Evolutionary conservation across 37 sponge, comb jelly and placozoan genomes (phyloP), one percentile per base, ranked within the genome.

Genomic region (Spongilla lacustris): DNA sequence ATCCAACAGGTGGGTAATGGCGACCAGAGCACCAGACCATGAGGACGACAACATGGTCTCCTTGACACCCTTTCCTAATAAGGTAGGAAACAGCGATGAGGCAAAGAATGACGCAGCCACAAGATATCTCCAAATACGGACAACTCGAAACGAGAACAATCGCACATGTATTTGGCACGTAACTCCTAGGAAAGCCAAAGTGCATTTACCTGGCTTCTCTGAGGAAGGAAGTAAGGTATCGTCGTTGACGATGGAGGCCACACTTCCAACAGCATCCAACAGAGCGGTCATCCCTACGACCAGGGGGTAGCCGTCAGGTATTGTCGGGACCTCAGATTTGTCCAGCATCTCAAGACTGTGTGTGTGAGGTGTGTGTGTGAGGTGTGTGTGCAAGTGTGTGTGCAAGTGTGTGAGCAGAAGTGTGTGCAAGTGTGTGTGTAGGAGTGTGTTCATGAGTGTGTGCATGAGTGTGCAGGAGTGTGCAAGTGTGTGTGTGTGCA

Each of bases 21-120:
- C 93, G 25, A 95, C 93, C 66, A 97, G 85, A 24, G 95, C 82
- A 11, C 95, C 97, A 50, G 92, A 90, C 97, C 97, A 97, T 9
- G 91, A 92, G n/a, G 95, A 87, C 28, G 73, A 74, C 32, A 94
- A 70, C 85, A 97, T 90, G 25, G 80, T 78, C 34, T 83, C 77
- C 38, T 78, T 75, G 32, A 90, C 87, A 38, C 37, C 94, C 6
- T 76, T 73, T 33, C 49, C 50, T 24, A 33, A 25, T 22, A 22
- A 33, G 24, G 28, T 41, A 71, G 27, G 36, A 9, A 37, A 5
- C 30, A 31, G 81, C 69, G 34, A 67, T 31, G 23, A 13, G 9
- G n/a, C 69, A 34, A 2, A 67, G 19, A 46, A 10, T 36, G 0
- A 11, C 75, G 74, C 31, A 23, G 58, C 31, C 58, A 78, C 36